Percentiles rank a stretch among this genome's conserved stretches.
Evolutionary conservation across 2,888 invertebrate genomes (phyloP).

Genomic region (Amiota communis): DNA sequence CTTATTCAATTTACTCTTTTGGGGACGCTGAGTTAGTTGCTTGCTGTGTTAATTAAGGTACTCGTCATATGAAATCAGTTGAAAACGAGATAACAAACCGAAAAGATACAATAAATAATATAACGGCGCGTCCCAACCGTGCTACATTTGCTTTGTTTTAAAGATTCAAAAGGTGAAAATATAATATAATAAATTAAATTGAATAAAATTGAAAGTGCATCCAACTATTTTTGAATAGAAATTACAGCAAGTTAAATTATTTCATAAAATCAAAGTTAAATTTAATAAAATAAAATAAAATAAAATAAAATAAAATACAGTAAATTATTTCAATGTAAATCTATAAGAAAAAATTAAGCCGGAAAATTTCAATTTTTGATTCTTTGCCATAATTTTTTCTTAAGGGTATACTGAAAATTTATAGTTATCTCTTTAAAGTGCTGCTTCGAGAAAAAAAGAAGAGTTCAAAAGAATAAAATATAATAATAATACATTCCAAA

Average conservation of each 20-base stretch:
- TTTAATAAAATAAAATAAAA: too few species aligned
- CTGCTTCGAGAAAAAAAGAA: neutral
- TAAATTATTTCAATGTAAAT: too few species aligned
- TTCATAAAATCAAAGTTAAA: too few species aligned
- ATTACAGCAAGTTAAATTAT: neutral
- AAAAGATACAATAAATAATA: conserved; percentile 52
- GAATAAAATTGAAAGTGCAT: conserved; percentile 18
- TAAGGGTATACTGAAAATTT: conserved; percentile 25
- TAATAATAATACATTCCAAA: neutral
- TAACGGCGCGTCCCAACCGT: conserved; percentile 36
- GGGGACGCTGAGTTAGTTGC: neutral
- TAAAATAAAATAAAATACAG: too few species aligned
- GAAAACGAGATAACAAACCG: conserved; percentile 70
- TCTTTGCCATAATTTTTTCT: conserved; percentile 3
- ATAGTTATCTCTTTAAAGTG: conserved; percentile 9
- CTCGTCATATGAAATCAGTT: conserved; percentile 66
- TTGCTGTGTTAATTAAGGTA: conserved; percentile 59
- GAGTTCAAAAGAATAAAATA: too few species aligned
- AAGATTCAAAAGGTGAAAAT: conserved; percentile 35
- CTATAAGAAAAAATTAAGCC: neutral
- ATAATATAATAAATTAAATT: conserved; percentile 36
- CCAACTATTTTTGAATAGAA: neutral
- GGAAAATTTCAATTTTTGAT: neutral
- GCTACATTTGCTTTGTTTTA: conserved; percentile 37
- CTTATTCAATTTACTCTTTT: conserved; percentile 22